phyloP scores from a whole-genome alignment of 1,140 invertebrate species.

The Caerostris extrusa region DNA sequence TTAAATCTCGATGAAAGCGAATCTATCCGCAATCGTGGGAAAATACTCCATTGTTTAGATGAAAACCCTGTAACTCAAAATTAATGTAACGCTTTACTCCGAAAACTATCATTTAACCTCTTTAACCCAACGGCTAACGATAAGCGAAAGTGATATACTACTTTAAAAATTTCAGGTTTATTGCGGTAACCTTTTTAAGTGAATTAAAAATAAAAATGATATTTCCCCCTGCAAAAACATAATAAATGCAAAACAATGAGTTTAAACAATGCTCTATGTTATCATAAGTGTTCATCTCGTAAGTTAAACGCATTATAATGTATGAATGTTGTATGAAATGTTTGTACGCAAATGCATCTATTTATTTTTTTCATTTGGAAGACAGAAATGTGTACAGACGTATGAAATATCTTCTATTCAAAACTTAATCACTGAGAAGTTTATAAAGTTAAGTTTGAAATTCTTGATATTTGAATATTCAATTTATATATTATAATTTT shows the following conservation, averaged over 20 bases:
- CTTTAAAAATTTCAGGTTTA: neutral
- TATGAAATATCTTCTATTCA: too few species aligned
- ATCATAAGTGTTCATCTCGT: neutral
- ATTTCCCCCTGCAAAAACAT: neutral
- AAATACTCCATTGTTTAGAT: slow-evolving; percentile 31
- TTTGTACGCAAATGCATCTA: too few species aligned
- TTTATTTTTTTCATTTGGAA: too few species aligned
- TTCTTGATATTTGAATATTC: too few species aligned
- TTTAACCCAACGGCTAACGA: slow-evolving; percentile 46
- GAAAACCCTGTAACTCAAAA: slow-evolving; percentile 11
- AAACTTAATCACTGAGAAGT: too few species aligned
- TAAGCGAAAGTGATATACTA: slow-evolving; percentile 7
- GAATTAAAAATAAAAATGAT: neutral
- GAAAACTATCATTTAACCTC: slow-evolving; percentile 60
- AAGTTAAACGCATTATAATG: neutral
- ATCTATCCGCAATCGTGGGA: slow-evolving; percentile 50
- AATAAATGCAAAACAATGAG: neutral
- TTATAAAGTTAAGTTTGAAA: too few species aligned
- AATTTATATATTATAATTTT: too few species aligned
- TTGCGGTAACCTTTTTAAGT: slow-evolving; percentile 8
- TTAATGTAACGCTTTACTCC: slow-evolving; percentile 27
- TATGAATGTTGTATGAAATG: too few species aligned
- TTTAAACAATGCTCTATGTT: neutral
- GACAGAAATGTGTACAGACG: too few species aligned
- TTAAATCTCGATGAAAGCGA: slow-evolving; percentile 57